Conservation (phyloP, 2,797 vertebrate genomes). For the Peromyscus nudipes region DNA sequence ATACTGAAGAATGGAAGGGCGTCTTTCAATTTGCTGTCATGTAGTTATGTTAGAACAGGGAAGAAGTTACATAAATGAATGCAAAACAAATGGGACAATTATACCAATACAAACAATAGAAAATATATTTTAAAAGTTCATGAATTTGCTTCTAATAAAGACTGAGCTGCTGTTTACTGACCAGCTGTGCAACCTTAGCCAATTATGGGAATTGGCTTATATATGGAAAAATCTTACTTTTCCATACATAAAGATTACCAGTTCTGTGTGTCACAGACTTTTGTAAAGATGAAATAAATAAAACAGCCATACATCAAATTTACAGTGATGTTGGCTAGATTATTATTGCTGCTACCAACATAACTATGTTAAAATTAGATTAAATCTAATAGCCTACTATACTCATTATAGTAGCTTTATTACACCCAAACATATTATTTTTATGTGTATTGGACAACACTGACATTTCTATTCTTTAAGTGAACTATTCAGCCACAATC, state of each 20-base stretch:
- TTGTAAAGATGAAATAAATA: background rate
- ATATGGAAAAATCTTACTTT: conserved; percentile 5
- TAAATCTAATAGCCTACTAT: background rate
- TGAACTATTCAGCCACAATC: conserved; percentile 9
- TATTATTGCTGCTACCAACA: background rate
- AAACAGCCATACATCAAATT: background rate
- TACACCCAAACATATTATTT: background rate
- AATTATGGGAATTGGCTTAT: background rate
- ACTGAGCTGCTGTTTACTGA: background rate
- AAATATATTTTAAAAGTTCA: background rate
- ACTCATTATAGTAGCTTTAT: background rate
- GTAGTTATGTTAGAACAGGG: background rate
- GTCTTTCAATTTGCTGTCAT: background rate
- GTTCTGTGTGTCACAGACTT: background rate
- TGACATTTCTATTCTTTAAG: conserved; percentile 17
- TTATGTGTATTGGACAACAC: background rate
- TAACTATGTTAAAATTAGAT: conserved; percentile 2
- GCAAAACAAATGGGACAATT: background rate
- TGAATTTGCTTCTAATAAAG: background rate
- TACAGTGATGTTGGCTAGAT: background rate
- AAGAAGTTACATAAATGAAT: background rate
- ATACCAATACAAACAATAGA: background rate
- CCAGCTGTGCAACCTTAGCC: background rate
- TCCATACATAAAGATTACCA: background rate
- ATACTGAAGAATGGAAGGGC: background rate